Evolutionary conservation across 2,113 vertebrate genomes (phyloP), one percentile per base, ranked within the genome.

Genomic region (Ovis aries): DNA sequence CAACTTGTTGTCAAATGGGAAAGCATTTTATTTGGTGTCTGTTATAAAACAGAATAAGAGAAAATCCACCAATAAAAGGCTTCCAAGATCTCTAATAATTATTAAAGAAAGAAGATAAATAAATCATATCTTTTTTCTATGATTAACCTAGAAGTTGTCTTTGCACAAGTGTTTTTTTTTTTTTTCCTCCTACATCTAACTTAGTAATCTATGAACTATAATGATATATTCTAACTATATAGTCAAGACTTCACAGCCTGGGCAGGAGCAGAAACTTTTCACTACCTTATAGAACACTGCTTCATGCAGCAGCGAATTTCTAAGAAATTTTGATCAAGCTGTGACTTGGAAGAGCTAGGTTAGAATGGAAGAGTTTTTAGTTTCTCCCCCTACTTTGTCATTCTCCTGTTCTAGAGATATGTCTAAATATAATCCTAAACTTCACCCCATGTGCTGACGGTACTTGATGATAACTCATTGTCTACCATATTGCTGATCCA

Each of bases 161-260:
- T 78, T 62, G 14, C 19, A 33, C 48, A 53, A 23, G 2, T 5
- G 9, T 71, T n/a, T 11, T 11, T 11, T 14, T 15, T 27, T 59
- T 17, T 33, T 19, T 36, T 3, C 0, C n/a, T 5, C 23, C 6
- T 14, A 13, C 23, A 14, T 33, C 17, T 16, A 67, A 36, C 9
- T 2, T 1, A 29, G 45, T 29, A 19, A 55, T 52, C 14, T 87
- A 21, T n/a, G 6, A 33, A 82, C 80, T n/a, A 7, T n/a, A 23
- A 7, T 33, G 12, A 21, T n/a, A 48, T 7, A 23, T 23, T 53
- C 50, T 23, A 62, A 53, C 27, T 78, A 5, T 14, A 6, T 3
- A 5, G 8, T 64, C 8, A 33, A 48, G 43, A 21, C 13, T 52
- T 45, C 60, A 5, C 21, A 53, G 25, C 7, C 43, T 86, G 36